Evolutionary conservation across 2,797 vertebrate species (phyloP).

Genomic region (Cynodonichthys magdalenae): DNA sequence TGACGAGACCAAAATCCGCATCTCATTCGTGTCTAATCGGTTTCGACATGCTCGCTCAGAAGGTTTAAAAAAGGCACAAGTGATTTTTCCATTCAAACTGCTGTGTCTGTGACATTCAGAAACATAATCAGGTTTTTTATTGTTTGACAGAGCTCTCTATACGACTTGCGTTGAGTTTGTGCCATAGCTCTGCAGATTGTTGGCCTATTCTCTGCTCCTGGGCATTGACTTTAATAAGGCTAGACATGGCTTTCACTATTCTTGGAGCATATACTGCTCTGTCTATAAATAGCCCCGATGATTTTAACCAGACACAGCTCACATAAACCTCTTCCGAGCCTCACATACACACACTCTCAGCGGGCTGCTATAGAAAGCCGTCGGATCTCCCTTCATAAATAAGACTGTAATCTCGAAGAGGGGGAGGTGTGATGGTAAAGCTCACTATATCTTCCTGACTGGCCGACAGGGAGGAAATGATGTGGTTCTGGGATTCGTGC

Average conservation of each 20-base stretch:
- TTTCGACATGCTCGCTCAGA: neutral
- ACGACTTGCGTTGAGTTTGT: constrained; percentile 5
- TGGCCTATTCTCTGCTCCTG: constrained; percentile 23
- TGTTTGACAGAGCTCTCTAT: constrained; percentile 11
- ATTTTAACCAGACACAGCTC: constrained; percentile 33
- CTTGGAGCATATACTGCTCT: constrained; percentile 25
- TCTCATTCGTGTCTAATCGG: neutral
- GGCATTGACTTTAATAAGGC: constrained; percentile 49
- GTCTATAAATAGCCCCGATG: constrained; percentile 53
- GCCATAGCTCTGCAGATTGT: constrained; percentile 22
- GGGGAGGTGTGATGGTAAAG: constrained; percentile 3
- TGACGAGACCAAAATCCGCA: neutral
- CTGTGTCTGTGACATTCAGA: constrained; percentile 7
- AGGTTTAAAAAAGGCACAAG: neutral
- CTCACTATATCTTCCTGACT: constrained; percentile 6
- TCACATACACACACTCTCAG: constrained; percentile 12
- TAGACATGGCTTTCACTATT: constrained; percentile 42
- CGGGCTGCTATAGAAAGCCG: constrained; percentile 3
- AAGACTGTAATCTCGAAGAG: constrained; percentile 12
- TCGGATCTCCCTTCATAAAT: constrained; percentile 3
- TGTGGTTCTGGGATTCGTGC: constrained; percentile 7
- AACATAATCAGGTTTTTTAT: constrained; percentile 25
- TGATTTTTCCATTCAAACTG: neutral
- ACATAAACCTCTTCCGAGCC: constrained; percentile 17
- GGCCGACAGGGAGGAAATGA: constrained; percentile 38